A percentile compares a stretch with the other conserved stretches of the same genome.
Evolutionary conservation across 2,113 vertebrate species (phyloP).

Genomic region (Prionailurus viverrinus): DNA sequence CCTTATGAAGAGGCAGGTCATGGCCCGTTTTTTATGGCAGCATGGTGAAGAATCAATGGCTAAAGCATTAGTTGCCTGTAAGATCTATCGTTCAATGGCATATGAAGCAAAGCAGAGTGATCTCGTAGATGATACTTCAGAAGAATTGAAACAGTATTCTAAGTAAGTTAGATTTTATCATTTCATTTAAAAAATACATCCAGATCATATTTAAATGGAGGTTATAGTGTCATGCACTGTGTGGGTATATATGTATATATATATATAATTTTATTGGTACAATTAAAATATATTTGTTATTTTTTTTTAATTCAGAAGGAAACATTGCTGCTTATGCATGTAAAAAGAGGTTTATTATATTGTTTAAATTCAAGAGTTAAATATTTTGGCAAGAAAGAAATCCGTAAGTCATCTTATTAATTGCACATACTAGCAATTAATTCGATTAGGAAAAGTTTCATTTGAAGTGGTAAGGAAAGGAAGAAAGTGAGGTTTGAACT

Average conservation of each 20-base stretch:
- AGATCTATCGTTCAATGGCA: conserved; percentile 97
- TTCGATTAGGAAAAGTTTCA: neutral
- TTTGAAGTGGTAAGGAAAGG: conserved; percentile 33
- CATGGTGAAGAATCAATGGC: conserved; percentile 99
- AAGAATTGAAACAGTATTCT: conserved; percentile 98
- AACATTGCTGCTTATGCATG: neutral
- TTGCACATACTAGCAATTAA: neutral
- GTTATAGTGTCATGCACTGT: neutral
- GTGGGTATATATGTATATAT: neutral
- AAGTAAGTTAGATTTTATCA: conserved; percentile 87
- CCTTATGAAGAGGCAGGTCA: conserved; percentile 98
- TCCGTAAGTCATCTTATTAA: conserved; percentile 7
- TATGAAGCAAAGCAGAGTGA: conserved; percentile 99
- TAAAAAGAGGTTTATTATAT: neutral
- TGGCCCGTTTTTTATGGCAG: conserved; percentile 99
- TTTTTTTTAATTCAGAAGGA: neutral
- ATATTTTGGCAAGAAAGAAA: conserved; percentile 41
- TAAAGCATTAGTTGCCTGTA: conserved; percentile 98
- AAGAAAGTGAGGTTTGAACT: conserved; percentile 11
- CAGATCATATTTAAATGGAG: neutral
- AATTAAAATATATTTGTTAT: neutral
- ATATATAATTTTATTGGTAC: conserved; percentile 15
- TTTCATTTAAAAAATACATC: conserved; percentile 40
- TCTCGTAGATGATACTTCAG: conserved; percentile 97
- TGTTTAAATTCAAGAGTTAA: conserved; percentile 29